Conservation (phyloP, 2,888 invertebrate genomes). For the Volucella inflata region DNA sequence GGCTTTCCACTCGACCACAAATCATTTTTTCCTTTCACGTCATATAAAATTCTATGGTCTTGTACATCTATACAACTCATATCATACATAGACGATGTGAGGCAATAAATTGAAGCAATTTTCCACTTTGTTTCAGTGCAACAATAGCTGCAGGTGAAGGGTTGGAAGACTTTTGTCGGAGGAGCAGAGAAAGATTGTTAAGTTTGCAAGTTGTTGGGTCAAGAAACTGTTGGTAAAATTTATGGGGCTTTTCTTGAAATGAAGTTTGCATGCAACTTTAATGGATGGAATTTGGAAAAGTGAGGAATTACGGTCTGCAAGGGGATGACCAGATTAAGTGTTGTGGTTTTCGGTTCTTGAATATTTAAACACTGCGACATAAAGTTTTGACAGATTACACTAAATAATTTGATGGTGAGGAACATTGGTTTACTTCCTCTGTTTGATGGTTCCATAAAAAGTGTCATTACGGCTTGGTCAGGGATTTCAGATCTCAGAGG, state of each 20-base stretch:
- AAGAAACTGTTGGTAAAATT: conserved; percentile 34
- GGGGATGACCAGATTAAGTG: too few species aligned
- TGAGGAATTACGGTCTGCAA: too few species aligned
- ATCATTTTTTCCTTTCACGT: conserved; percentile 68
- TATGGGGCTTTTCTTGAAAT: conserved; percentile 6
- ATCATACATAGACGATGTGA: conserved; percentile 60
- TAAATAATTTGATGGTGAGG: too few species aligned
- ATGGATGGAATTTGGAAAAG: conserved; percentile 11
- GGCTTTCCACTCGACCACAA: conserved; percentile 54
- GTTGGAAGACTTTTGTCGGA: neutral
- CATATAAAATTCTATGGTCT: conserved; percentile 69
- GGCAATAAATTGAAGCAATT: conserved; percentile 72
- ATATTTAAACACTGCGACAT: too few species aligned
- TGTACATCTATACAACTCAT: conserved; percentile 18
- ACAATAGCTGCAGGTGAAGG: conserved; percentile 46
- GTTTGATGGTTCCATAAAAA: too few species aligned
- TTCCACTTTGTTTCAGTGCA: conserved; percentile 66
- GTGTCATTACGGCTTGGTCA: too few species aligned
- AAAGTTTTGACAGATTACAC: too few species aligned
- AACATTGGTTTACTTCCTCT: too few species aligned
- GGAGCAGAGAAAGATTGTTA: neutral
- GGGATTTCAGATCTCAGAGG: too few species aligned
- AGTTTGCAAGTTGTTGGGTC: conserved; percentile 26
- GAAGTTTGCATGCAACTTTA: conserved; percentile 43
- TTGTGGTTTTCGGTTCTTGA: too few species aligned